Evolutionary conservation across 2,797 vertebrate species (phyloP).

Genomic region (Acridotheres tristis): DNA sequence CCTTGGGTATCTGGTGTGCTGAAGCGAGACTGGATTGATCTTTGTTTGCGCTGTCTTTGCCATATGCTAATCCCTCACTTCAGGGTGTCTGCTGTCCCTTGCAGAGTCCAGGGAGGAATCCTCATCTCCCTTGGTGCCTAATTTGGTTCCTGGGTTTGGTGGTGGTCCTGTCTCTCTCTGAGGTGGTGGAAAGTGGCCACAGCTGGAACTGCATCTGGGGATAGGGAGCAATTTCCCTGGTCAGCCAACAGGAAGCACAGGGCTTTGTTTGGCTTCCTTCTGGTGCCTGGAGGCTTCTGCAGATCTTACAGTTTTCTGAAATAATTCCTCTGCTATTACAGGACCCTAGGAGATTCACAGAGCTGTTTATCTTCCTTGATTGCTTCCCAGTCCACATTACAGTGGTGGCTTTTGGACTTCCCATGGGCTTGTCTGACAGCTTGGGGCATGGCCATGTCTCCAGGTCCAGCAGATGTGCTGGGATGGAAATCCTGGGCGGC

Average conservation of each 20-base stretch:
- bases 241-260: neutral
- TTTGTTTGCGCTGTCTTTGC: neutral
- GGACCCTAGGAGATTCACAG: neutral
- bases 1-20: neutral
- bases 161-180: neutral
- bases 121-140: neutral
- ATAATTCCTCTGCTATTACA: neutral
- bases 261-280: neutral
- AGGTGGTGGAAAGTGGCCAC: neutral
- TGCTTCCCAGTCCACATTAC: rapidly evolving
- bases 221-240: neutral
- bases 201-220: neutral
- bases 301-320: neutral
- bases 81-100: neutral
- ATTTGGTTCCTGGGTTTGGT: neutral
- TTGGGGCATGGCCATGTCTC: neutral
- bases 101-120: neutral
- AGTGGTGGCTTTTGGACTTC: neutral
- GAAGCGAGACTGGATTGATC: neutral
- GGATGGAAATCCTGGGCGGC: neutral
- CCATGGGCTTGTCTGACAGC: neutral
- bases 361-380: neutral
- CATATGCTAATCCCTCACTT: neutral
- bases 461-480: neutral
- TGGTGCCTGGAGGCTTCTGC: neutral